These are phyloP conservation scores for Lasioglossum oenotherae DNA, from an alignment of 2,888 invertebrate genomes.

Conservation along the genomic window DNA sequence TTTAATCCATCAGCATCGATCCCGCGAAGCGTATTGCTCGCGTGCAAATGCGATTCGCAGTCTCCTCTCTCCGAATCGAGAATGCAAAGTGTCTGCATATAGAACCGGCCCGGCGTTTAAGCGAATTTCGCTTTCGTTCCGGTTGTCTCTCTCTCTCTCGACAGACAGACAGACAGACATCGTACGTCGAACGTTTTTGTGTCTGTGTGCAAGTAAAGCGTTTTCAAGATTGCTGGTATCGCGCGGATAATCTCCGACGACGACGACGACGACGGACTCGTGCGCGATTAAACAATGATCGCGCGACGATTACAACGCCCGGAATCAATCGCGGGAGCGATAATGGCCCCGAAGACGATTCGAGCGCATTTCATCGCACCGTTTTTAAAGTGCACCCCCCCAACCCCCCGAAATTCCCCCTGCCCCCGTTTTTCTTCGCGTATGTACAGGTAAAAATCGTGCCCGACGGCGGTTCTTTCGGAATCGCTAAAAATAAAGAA, in stretches of 20 bases:
- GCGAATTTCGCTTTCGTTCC: slow-evolving; percentile 7
- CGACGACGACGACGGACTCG: slow-evolving; percentile 1
- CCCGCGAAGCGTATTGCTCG: slow-evolving; percentile 28
- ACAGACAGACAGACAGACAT: background rate
- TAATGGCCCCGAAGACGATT: slow-evolving; percentile 44
- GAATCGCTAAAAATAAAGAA: slow-evolving; percentile 66
- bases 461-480: slow-evolving; percentile 38
- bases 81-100: slow-evolving; percentile 12
- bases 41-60: slow-evolving; percentile 24
- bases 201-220: slow-evolving; percentile 26
- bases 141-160: background rate
- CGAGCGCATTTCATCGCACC: slow-evolving; percentile 66
- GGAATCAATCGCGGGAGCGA: slow-evolving; percentile 47
- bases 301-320: slow-evolving; percentile 36
- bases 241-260: slow-evolving; percentile 47
- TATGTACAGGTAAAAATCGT: slow-evolving; percentile 69
- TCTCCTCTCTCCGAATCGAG: background rate
- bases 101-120: slow-evolving; percentile 16
- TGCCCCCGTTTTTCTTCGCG: background rate
- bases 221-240: slow-evolving; percentile 42
- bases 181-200: background rate
- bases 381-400: slow-evolving; percentile 12
- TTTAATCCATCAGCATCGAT: slow-evolving; percentile 36
- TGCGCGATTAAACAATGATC: slow-evolving; percentile 28
- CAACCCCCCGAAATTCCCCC: background rate